Conservation (phyloP, 2,797 vertebrate species). For the Helostoma temminkii region DNA sequence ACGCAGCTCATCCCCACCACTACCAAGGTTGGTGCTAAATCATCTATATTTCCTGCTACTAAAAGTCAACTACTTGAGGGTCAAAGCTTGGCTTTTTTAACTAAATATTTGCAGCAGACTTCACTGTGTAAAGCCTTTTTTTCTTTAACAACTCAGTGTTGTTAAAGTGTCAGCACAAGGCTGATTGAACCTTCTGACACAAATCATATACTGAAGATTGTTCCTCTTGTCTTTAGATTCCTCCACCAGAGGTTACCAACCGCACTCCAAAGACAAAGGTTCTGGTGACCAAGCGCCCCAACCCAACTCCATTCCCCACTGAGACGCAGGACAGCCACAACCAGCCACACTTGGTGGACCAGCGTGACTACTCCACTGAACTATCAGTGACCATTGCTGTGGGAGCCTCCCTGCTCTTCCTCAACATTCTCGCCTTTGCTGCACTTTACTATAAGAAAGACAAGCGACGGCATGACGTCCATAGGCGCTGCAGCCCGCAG, state of each 20-base stretch:
- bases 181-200: background rate
- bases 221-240: constrained; percentile 78
- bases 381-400: constrained; percentile 98
- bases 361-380: constrained; percentile 98
- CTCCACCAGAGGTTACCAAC: constrained; percentile 93
- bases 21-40: constrained; percentile 87
- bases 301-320: constrained; percentile 95
- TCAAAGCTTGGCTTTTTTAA: background rate
- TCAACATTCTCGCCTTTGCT: constrained; percentile 98
- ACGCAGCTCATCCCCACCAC: constrained; percentile 98
- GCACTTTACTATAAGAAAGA: constrained; percentile 99
- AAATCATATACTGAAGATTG: background rate
- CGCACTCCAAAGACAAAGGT: constrained; percentile 92
- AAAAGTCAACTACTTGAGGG: background rate
- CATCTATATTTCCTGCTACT: background rate
- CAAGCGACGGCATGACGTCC: constrained; percentile 96
- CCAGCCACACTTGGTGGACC: constrained; percentile 96
- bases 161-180: too few species aligned
- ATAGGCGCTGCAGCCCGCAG: constrained; percentile 96
- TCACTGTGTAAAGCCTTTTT: background rate
- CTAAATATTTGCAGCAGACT: background rate
- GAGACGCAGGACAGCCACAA: constrained; percentile 94
- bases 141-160: background rate
- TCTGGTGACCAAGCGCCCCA: constrained; percentile 87
- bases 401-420: constrained; percentile 96